Evolutionary conservation across 2,888 invertebrate genomes (phyloP), one percentile per base, ranked within the genome.

Genomic region (Papilio protenor): DNA sequence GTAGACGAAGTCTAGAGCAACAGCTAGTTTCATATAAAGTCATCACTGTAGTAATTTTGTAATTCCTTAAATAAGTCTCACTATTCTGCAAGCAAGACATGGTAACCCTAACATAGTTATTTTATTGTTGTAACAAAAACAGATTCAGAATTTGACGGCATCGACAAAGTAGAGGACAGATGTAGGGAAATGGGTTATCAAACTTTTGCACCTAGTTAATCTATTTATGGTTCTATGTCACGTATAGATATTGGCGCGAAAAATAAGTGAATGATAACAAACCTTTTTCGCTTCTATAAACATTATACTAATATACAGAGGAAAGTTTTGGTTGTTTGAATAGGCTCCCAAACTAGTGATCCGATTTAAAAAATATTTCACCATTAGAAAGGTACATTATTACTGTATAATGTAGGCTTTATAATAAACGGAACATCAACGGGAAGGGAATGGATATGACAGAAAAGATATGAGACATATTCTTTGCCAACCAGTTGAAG

Each of bases 141-240:
- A 12, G n/a, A 1, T 64, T 61, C 27, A 49, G 33, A 49, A 69
- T 70, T 77, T 55, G 55, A 40, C 52, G 73, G 14, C 27, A 27
- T 27, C 40, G 78, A 83, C 85, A 89, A 87, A 90, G 83, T 79
- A 52, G 83, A 87, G 88, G 87, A 83, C 82, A 79, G 79, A 85
- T 83, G 82, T 86, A 83, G 84, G 86, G 82, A 87, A 89, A 88
- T 90, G 87, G 87, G 89, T 89, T 91, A 91, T 88, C 88, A 83
- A 76, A 70, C 21, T 18, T 23, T 76, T 78, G 80, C 79, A 27
- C 80, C 75, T 77, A 81, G 85, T 81, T 81, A 85, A 77, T 87
- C 86, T 86, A 80, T 87, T 87, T 88, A 89, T 87, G 89, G 86
- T 87, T 88, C 87, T 88, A 89, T 84, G 27, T 27, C 27, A 49